A percentile compares a stretch with the other conserved stretches of the same genome.
Evolutionary conservation across 2,888 invertebrate genomes (phyloP).

Genomic region (Malthinus flaveolus): DNA sequence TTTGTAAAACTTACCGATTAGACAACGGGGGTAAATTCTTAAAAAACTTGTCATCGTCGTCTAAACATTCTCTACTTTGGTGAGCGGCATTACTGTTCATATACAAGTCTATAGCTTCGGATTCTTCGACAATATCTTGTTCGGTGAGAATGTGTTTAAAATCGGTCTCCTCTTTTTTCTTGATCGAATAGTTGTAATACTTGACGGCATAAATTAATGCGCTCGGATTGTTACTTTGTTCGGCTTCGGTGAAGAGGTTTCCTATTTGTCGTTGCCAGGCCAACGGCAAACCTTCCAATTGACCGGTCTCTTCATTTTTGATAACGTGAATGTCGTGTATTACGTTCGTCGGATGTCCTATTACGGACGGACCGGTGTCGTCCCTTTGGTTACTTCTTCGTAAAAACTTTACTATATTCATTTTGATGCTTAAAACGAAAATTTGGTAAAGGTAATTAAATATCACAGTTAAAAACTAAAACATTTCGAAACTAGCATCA

Average conservation of each 20-base stretch:
- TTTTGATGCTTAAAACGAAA: constrained; percentile 7
- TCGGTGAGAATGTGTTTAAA: constrained; percentile 84
- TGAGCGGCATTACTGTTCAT: constrained; percentile 73
- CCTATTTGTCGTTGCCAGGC: constrained; percentile 81
- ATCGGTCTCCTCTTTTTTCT: constrained; percentile 69
- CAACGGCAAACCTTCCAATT: constrained; percentile 82
- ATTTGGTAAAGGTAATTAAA: background rate
- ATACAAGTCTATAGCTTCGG: constrained; percentile 78
- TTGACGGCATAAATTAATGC: constrained; percentile 90
- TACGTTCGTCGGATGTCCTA: constrained; percentile 84
- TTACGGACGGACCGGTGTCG: constrained; percentile 63
- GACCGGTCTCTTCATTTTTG: constrained; percentile 79
- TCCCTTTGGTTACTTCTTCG: constrained; percentile 46
- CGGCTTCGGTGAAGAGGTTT: constrained; percentile 81
- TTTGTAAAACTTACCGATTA: constrained; percentile 33
- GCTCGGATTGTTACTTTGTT: constrained; percentile 87
- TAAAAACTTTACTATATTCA: constrained; percentile 35
- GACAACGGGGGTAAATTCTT: constrained; percentile 27
- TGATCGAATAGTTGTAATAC: constrained; percentile 86
- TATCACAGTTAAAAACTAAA: too few relatives aligned
- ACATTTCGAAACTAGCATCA: too few relatives aligned
- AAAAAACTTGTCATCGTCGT: background rate
- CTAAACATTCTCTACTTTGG: constrained; percentile 60
- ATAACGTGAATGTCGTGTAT: constrained; percentile 86
- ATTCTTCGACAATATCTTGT: constrained; percentile 78